phyloP scores from a whole-genome alignment of 2,888 invertebrate genomes.

The Ichneumon xanthorius region DNA sequence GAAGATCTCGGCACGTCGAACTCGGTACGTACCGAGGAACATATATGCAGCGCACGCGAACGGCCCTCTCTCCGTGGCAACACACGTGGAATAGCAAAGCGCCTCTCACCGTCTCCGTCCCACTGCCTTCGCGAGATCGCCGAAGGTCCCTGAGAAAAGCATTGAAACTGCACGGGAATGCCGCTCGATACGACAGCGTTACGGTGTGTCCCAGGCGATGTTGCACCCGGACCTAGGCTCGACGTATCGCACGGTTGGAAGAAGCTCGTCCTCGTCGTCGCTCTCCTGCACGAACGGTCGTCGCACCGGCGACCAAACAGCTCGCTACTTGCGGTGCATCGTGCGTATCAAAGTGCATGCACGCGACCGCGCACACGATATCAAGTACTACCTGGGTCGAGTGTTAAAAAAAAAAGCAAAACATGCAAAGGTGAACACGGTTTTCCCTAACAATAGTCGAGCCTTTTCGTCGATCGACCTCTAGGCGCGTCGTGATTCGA shows the following conservation, averaged over 20 bases:
- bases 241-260: constrained; percentile 50
- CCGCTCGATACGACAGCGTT: constrained; percentile 67
- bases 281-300: constrained; percentile 46
- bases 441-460: not conserved
- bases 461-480: constrained; percentile 21
- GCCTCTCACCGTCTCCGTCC: constrained; percentile 63
- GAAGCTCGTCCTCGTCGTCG: constrained; percentile 37
- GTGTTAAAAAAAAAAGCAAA: constrained; percentile 46
- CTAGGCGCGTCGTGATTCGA: constrained; percentile 57
- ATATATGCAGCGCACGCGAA: constrained; percentile 83
- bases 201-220: constrained; percentile 74
- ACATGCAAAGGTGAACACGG: not conserved
- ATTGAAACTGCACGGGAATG: constrained; percentile 82
- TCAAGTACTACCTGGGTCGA: constrained; percentile 51
- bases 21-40: constrained; percentile 61
- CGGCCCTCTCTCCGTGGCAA: constrained; percentile 73
- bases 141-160: constrained; percentile 81
- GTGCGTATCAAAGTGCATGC: constrained; percentile 72
- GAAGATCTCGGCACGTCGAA: constrained; percentile 64
- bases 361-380: constrained; percentile 66
- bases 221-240: constrained; percentile 61
- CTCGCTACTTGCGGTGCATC: constrained; percentile 76
- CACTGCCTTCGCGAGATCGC: constrained; percentile 70
- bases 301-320: constrained; percentile 31
- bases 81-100: constrained; percentile 83